Conservation (phyloP, 2,797 vertebrate species). For the Lacerta viridis region DNA sequence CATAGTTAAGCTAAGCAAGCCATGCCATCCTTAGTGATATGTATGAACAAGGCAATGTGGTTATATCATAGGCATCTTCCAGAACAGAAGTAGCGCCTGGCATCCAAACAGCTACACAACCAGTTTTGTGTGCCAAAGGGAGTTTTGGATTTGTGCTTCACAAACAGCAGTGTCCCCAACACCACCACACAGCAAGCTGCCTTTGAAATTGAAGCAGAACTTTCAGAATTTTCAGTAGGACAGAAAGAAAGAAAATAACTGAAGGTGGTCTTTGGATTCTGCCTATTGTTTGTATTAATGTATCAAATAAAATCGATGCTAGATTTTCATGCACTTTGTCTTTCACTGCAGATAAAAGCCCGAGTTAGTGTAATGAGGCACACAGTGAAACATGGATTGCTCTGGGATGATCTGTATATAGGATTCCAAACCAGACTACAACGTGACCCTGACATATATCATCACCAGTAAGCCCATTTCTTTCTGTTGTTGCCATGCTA, state of each 20-base stretch:
- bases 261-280: not conserved
- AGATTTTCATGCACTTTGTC: not conserved
- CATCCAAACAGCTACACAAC: not conserved
- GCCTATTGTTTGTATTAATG: not conserved
- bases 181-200: not conserved
- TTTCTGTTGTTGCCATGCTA: not conserved
- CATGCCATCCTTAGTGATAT: no score
- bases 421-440: slow-evolving; percentile 86
- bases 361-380: slow-evolving; percentile 83
- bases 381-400: slow-evolving; percentile 81
- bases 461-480: slow-evolving; percentile 80
- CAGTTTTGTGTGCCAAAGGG: not conserved
- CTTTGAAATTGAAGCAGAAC: not conserved
- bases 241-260: not conserved
- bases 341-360: slow-evolving; percentile 78
- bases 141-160: not conserved
- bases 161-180: not conserved
- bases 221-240: not conserved
- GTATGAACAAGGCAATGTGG: not conserved
- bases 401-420: slow-evolving; percentile 89
- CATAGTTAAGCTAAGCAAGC: no score
- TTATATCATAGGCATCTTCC: not conserved
- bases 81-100: not conserved
- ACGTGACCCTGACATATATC: slow-evolving; percentile 85
- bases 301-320: not conserved